phyloP scores from a whole-genome alignment of 2,113 vertebrate genomes.

The Haemorhous mexicanus region DNA sequence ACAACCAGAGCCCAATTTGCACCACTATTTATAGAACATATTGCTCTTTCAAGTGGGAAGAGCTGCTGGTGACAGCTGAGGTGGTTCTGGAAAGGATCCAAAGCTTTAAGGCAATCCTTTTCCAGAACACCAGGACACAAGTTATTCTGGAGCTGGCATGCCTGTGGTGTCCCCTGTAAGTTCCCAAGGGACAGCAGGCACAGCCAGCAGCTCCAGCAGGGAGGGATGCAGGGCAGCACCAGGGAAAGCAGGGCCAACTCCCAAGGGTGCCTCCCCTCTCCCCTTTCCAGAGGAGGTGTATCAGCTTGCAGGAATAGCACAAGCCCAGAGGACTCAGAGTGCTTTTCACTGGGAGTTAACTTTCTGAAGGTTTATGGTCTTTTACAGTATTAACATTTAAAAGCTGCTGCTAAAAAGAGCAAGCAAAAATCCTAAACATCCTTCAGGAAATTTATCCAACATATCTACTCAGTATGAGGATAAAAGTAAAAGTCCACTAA shows the following conservation, averaged over 20 bases:
- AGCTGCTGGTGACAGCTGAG: background rate
- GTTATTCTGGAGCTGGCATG: fast-evolving
- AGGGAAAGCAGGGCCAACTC: background rate
- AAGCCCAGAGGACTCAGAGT: background rate
- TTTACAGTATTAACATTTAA: background rate
- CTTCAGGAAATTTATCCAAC: background rate
- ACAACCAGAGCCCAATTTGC: background rate
- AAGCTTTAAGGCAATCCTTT: background rate
- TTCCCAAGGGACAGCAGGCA: background rate
- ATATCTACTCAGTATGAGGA: background rate
- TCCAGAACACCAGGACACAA: background rate
- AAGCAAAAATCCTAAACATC: background rate
- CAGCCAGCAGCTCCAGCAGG: background rate
- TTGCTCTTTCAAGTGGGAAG: background rate
- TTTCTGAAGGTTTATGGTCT: background rate
- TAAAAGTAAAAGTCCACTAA: background rate
- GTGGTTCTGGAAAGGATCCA: background rate
- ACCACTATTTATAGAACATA: background rate
- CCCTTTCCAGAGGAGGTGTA: background rate
- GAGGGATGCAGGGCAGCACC: background rate
- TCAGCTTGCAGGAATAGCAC: background rate
- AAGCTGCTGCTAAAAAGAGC: background rate
- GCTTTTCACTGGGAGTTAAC: background rate
- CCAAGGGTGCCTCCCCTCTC: too few species aligned
- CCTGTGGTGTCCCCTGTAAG: background rate